Evolutionary conservation across 2,888 invertebrate species (phyloP).

Genomic region (Vanessa cardui): DNA sequence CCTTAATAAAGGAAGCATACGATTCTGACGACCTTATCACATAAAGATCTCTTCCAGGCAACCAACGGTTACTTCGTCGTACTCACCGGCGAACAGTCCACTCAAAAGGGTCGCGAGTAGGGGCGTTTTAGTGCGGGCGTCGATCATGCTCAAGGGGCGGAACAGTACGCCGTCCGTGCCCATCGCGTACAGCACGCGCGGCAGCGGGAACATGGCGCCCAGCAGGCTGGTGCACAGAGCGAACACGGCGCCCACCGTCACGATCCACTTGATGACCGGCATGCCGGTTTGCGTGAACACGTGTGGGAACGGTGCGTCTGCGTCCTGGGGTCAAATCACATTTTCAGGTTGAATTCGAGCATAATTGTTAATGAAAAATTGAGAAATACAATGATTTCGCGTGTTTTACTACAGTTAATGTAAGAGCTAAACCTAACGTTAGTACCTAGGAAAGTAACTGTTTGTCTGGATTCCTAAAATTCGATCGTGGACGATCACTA

Average conservation of each 20-base stretch:
- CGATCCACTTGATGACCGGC: slow-evolving; percentile 92
- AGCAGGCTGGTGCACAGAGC: slow-evolving; percentile 94
- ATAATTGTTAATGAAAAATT: too few species aligned
- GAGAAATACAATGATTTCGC: too few species aligned
- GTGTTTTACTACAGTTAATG: too few species aligned
- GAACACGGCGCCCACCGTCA: slow-evolving; percentile 95
- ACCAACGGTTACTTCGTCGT: too few species aligned
- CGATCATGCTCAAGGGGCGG: slow-evolving; percentile 86
- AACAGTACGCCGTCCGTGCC: slow-evolving; percentile 94
- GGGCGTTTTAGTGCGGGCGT: slow-evolving; percentile 90
- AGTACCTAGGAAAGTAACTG: too few species aligned
- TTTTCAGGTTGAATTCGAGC: too few species aligned
- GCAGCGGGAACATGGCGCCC: slow-evolving; percentile 94
- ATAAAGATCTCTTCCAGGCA: too few species aligned
- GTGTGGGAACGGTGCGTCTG: slow-evolving; percentile 93
- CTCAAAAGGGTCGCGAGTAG: slow-evolving; percentile 89
- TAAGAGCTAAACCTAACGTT: too few species aligned
- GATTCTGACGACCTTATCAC: too few species aligned
- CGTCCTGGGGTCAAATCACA: slow-evolving; percentile 79
- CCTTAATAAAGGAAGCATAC: too few species aligned
- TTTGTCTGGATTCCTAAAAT: too few species aligned
- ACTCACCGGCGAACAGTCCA: slow-evolving; percentile 88
- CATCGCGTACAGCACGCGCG: slow-evolving; percentile 95
- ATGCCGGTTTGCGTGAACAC: slow-evolving; percentile 91
- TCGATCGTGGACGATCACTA: too few species aligned